These are phyloP conservation scores for Coleophora deauratella DNA, from an alignment of 2,888 invertebrate species.

Conservation along the genomic window DNA sequence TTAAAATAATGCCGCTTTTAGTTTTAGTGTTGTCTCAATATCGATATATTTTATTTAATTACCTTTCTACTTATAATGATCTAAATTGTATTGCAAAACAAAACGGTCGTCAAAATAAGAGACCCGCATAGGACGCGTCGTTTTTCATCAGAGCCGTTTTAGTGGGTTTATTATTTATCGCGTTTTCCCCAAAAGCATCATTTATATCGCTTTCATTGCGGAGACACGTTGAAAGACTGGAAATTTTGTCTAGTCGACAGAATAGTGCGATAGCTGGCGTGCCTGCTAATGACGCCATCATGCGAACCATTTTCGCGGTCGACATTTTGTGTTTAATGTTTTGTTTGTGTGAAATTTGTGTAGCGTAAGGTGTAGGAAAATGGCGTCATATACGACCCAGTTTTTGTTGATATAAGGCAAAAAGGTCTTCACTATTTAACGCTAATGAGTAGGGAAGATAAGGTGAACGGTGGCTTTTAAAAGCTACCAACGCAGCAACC, in stretches of 20 bases:
- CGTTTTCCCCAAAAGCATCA: slow-evolving; percentile 53
- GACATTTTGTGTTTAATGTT: slow-evolving; percentile 56
- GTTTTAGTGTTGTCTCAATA: background rate
- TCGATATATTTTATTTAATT: background rate
- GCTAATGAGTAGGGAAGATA: slow-evolving; percentile 17
- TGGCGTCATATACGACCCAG: slow-evolving; percentile 20
- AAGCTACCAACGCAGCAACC: background rate
- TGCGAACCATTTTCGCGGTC: slow-evolving; percentile 44
- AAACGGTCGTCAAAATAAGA: slow-evolving; percentile 52
- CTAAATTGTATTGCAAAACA: slow-evolving; percentile 19
- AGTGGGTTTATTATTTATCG: slow-evolving; percentile 60
- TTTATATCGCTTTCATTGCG: slow-evolving; percentile 62
- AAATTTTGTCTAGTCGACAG: slow-evolving; percentile 70
- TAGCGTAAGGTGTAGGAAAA: slow-evolving; percentile 35
- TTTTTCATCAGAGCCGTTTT: slow-evolving; percentile 60
- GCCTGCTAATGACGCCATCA: slow-evolving; percentile 60
- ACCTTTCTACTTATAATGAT: background rate
- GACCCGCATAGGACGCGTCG: slow-evolving; percentile 48
- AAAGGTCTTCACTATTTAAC: slow-evolving; percentile 9
- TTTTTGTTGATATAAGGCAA: slow-evolving; percentile 23
- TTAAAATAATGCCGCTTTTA: too few relatives aligned
- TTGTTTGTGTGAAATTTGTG: slow-evolving; percentile 46
- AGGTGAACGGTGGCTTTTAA: background rate
- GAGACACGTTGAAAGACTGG: slow-evolving; percentile 63
- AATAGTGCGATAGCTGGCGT: slow-evolving; percentile 64